Evolutionary conservation across 2,113 vertebrate species (phyloP), one percentile per base, ranked within the genome.

Genomic region (Microcebus jonahi): DNA sequence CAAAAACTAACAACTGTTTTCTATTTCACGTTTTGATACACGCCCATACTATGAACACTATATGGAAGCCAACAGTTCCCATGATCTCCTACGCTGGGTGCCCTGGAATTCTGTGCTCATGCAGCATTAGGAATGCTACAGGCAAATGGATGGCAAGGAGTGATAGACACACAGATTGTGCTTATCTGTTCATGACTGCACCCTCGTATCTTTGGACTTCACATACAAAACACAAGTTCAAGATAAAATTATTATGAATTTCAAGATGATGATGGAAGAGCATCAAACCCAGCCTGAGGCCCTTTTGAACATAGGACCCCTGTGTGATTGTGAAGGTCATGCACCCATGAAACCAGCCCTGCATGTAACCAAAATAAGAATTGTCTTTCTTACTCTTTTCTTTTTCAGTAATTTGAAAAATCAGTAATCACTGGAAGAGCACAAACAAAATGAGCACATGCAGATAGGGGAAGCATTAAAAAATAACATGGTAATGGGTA

Each of bases 401-500:
- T 65, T 75, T 81, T 96, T 91, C 75, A 36, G 13, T 68, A 92
- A 73, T 90, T 91, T 81, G 88, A 94, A 96, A 96, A 80, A 73
- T 27, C 61, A 91, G 42, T 42, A 67, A 48, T 88, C 83, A 93
- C 1, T 92, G 55, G n/a, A 91, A 63, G n/a, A 89, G 86, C 12
- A 89, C 57, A 31, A 65, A 87, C 39, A 77, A 79, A 96, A 83
- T 42, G 21, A 63, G 4, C 34, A 70, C 14, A n/a, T 36, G 23
- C 4, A 42, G 65, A 61, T 21, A 93, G 57, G 91, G 97, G 2
- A 4, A 82, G 17, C 45, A 77, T 97, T 63, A 45, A 92, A 96
- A 83, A 88, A 48, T 50, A 94, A 68, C 9, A 63, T 53, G 5
- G 14, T 48, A 57, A 57, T 61, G 20, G 31, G 7, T 45, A n/a